Evolutionary conservation across 1,140 invertebrate genomes (phyloP), one percentile per base, ranked within the genome.

Genomic region (Euwallacea fornicatus): DNA sequence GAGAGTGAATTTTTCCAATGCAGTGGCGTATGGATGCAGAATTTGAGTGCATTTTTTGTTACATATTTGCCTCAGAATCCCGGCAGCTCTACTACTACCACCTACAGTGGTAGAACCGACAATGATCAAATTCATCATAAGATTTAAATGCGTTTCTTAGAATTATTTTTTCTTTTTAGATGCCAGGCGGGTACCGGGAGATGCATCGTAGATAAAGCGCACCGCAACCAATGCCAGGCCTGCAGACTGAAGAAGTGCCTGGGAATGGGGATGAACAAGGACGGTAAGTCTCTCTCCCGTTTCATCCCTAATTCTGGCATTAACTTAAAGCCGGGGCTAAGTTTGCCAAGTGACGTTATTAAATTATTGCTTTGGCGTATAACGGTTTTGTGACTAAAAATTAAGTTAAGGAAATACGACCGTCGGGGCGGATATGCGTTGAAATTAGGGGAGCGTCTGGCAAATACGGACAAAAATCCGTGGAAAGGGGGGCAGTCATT

Each of bases 211-310:
- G 98, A 99, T 85, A 99, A 99, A 82, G 96, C 97, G 0, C 98
- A 99, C 83, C 84, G 98, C 68, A 99, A 99, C 84, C 96, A 99
- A 82, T 99, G 96, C 81, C 97, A 98, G 82, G 97, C 97, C 0
- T 99, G 98, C 82, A 84, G 98, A 42, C 87, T 99, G 50, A 98
- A 98, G 84, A 99, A 99, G 84, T 99, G 98, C 82, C 86, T 99
- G 50, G 88, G 94, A 70, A 98, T 98, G 94, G 98, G 98, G 66
- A 99, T 99, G 98, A 99, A 99, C 82, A 99, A 99, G 88, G 97
- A 99, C 84, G 97, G 97, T 99, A 84, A 91, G 93, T 87, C 69
- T 53, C 13, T 69, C 60, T 55, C 47, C 43, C 21, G 54, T 60
- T 50, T 55, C 58, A 63, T 60, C 69, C 60, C 42, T 64, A 72